Evolutionary conservation across 1,140 invertebrate species (phyloP).

Genomic region (Drosophila ananassae): DNA sequence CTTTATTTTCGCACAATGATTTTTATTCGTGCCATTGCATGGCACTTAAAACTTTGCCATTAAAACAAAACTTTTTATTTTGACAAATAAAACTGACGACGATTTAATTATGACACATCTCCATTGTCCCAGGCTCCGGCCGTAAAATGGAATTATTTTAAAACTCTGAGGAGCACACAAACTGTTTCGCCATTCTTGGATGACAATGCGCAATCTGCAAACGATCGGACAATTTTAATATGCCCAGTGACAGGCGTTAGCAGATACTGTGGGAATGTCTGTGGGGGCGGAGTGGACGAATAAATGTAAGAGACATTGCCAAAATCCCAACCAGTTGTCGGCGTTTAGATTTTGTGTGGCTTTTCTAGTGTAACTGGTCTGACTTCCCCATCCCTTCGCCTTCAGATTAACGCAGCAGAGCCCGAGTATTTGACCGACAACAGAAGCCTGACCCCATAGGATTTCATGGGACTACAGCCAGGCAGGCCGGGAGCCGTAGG

Average conservation of each 20-base stretch:
- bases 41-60: conserved; percentile 53
- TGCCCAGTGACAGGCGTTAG: conserved; percentile 65
- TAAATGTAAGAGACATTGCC: background rate
- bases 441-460: conserved; percentile 32
- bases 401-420: conserved; percentile 22
- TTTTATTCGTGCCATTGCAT: conserved; percentile 64
- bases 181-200: conserved; percentile 39
- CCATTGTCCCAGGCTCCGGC: conserved; percentile 28
- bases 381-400: conserved; percentile 12
- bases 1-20: conserved; percentile 46
- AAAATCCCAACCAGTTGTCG: conserved; percentile 47
- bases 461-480: conserved; percentile 18
- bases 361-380: conserved; percentile 26
- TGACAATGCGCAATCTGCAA: conserved; percentile 62
- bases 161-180: conserved; percentile 47
- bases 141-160: conserved; percentile 70
- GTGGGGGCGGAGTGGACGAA: background rate
- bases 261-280: conserved; percentile 39
- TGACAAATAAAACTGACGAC: conserved; percentile 71
- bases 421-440: conserved; percentile 67
- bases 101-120: conserved; percentile 72
- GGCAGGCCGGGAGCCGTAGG: conserved; percentile 1
- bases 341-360: conserved; percentile 50
- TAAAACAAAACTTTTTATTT: conserved; percentile 59
- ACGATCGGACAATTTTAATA: conserved; percentile 78